phyloP scores from a whole-genome alignment of 2,113 vertebrate species.

The Sclerurus mexicanus region DNA sequence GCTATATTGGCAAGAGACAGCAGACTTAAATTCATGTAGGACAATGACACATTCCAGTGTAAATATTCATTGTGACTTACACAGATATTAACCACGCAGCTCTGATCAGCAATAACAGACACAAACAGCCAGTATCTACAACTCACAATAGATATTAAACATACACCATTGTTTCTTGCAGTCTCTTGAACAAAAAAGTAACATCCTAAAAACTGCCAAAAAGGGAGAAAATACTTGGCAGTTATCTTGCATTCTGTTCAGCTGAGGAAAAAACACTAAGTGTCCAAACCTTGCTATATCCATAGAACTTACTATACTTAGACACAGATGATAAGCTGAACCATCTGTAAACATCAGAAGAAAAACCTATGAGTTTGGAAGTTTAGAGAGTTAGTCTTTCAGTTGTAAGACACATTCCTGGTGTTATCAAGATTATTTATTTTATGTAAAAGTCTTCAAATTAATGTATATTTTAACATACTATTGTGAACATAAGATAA shows the following conservation, averaged over 20 bases:
- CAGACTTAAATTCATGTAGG: slow-evolving; percentile 31
- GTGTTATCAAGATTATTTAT: background rate
- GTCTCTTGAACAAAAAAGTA: background rate
- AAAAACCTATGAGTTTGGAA: background rate
- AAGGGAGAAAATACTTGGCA: background rate
- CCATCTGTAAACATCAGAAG: background rate
- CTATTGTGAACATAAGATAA: background rate
- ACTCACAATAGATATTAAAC: background rate
- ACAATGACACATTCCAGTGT: slow-evolving; percentile 48
- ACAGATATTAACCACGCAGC: background rate
- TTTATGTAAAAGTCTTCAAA: background rate
- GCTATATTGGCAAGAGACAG: background rate
- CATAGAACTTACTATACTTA: background rate
- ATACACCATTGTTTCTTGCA: background rate
- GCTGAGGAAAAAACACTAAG: background rate
- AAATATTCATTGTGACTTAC: slow-evolving; percentile 40
- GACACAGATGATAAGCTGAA: background rate
- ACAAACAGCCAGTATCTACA: background rate
- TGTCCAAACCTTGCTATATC: background rate
- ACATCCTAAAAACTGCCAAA: background rate
- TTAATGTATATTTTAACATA: background rate
- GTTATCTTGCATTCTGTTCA: background rate
- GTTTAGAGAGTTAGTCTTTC: background rate
- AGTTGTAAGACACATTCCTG: background rate
- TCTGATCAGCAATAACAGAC: slow-evolving; percentile 3